These are phyloP conservation scores for Orientallactaga sibirica DNA, from an alignment of 2,797 vertebrate species.

Conservation along the genomic window DNA sequence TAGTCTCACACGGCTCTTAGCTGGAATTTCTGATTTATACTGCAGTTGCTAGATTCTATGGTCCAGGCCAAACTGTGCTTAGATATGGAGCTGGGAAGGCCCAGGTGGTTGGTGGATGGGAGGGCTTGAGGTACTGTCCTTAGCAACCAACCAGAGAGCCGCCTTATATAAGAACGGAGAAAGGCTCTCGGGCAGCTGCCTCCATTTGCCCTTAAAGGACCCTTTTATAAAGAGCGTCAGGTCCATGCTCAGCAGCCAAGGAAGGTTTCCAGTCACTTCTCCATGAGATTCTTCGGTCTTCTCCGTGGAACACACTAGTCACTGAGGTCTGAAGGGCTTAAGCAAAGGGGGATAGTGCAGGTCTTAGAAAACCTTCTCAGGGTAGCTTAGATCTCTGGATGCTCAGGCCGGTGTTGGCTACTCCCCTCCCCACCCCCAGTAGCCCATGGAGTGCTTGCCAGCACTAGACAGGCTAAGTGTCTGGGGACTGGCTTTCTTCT, in stretches of 20 bases:
- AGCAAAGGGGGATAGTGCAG: not conserved
- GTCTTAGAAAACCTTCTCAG: not conserved
- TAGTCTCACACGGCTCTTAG: not conserved
- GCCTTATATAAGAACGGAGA: not conserved
- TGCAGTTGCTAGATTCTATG: not conserved
- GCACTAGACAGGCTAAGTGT: too few relatives aligned
- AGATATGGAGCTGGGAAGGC: not conserved
- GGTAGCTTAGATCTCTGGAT: too few relatives aligned
- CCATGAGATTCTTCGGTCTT: not conserved
- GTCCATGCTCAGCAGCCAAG: not conserved
- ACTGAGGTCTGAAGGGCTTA: not conserved
- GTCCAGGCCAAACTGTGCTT: not conserved
- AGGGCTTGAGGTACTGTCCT: not conserved
- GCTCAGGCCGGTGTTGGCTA: too few relatives aligned
- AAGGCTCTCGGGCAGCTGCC: not conserved
- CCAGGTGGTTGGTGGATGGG: not conserved
- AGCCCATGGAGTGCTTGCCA: too few relatives aligned
- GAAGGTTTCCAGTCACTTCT: not conserved
- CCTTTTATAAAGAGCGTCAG: not conserved
- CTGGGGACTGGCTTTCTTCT: too few relatives aligned
- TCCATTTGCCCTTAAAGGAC: not conserved
- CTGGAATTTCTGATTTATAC: not conserved
- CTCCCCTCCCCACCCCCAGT: too few relatives aligned
- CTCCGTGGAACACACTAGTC: fast-evolving
- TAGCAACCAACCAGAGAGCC: not conserved